A percentile compares a stretch with the other conserved stretches of the same genome.
These are phyloP conservation scores for Synanceia verrucosa DNA, from an alignment of 2,797 vertebrate genomes.

Conservation along the genomic window DNA sequence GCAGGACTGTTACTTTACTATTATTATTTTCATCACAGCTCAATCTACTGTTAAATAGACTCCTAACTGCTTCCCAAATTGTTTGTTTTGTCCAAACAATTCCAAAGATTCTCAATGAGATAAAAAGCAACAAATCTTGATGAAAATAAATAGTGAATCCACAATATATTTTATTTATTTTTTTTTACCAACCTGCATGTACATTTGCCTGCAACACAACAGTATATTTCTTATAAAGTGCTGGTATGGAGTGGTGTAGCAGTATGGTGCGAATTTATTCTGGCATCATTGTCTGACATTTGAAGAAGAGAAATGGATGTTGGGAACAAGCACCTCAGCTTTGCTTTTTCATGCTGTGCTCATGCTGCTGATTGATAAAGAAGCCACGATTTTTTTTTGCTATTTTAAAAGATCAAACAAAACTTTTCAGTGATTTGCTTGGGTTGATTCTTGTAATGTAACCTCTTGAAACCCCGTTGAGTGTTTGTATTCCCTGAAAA, in stretches of 20 bases:
- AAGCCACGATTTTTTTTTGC: no score
- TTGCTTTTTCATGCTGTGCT: neutral
- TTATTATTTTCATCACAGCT: neutral
- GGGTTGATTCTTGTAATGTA: neutral
- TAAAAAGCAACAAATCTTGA: neutral
- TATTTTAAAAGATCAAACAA: conserved; percentile 9
- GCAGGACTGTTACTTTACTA: neutral
- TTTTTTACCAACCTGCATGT: no score
- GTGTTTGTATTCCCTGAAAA: conserved; percentile 12
- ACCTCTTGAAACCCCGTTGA: neutral
- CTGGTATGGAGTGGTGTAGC: neutral
- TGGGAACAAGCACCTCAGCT: neutral
- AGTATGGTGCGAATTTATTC: no score
- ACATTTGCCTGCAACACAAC: neutral
- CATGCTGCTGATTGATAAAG: neutral
- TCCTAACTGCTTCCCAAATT: neutral
- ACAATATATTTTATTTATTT: no score
- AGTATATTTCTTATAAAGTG: no score
- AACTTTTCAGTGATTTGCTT: conserved; percentile 7
- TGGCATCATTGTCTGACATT: no score
- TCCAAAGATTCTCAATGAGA: neutral
- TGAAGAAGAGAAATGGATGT: neutral
- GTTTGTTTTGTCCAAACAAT: neutral
- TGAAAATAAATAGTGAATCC: no score
- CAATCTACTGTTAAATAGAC: neutral